These are phyloP conservation scores for Heliconius melpomene DNA, from an alignment of 1,140 invertebrate genomes.

Conservation along the genomic window DNA sequence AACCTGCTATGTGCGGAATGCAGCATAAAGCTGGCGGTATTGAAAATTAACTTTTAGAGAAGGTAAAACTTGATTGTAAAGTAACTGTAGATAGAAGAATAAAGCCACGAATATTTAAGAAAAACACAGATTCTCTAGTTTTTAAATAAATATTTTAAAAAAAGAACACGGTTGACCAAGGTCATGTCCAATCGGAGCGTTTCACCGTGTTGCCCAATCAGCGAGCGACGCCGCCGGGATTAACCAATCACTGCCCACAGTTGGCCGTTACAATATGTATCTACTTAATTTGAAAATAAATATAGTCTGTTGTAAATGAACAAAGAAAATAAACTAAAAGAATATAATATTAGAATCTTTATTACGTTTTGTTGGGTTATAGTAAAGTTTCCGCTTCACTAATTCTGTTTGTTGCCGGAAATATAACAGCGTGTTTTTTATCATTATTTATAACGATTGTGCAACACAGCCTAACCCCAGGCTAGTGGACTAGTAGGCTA, in stretches of 20 bases:
- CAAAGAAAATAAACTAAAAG: neutral
- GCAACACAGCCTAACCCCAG: neutral
- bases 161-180: neutral
- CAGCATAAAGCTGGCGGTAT: no score
- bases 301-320: neutral
- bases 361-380: neutral
- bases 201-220: constrained; percentile 48
- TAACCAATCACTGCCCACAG: constrained; percentile 39
- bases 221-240: constrained; percentile 18
- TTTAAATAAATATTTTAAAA: neutral
- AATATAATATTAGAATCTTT: neutral
- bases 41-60: no score
- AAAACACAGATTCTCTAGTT: neutral
- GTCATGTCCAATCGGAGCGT: constrained; percentile 53
- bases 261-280: constrained; percentile 36
- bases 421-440: neutral
- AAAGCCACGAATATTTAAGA: neutral
- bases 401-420: constrained; percentile 2
- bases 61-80: no score
- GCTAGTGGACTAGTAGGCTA: no score
- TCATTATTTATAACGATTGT: neutral
- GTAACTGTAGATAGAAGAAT: neutral
- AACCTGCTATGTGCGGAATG: no score
- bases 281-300: neutral
- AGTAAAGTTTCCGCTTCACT: neutral